These are phyloP conservation scores for Stichodactyla helianthus DNA, from an alignment of 64 coral and sea anemone species.

Conservation along the genomic window DNA sequence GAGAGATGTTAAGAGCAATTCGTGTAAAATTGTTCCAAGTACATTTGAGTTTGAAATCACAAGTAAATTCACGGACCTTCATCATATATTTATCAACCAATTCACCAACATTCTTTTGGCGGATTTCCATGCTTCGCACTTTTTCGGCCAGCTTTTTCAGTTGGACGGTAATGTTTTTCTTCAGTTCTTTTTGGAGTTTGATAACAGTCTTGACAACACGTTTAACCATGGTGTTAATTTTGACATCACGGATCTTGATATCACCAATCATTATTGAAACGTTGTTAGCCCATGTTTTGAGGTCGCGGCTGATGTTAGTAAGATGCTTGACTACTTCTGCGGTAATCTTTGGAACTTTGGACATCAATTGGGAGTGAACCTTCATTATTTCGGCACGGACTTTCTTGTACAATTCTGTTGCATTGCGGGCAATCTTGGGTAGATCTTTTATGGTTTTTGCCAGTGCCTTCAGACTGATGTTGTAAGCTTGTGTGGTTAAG, in stretches of 20 bases:
- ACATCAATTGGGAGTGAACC: slow-evolving; percentile 19
- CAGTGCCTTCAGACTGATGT: slow-evolving; percentile 30
- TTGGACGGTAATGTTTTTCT: slow-evolving; percentile 49
- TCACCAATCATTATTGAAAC: slow-evolving; percentile 49
- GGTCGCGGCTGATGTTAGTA: slow-evolving; percentile 63
- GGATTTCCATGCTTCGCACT: slow-evolving; percentile 60
- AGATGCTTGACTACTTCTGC: slow-evolving; percentile 30
- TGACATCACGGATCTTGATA: slow-evolving; percentile 56
- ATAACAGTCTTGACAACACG: slow-evolving; percentile 41
- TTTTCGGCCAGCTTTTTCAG: slow-evolving; percentile 40
- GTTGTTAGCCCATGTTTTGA: slow-evolving; percentile 63
- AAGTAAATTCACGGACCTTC: slow-evolving; percentile 54
- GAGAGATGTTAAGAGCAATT: slow-evolving; percentile 21
- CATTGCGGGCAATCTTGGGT: slow-evolving; percentile 46
- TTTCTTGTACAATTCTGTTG: slow-evolving; percentile 45
- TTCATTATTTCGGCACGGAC: slow-evolving; percentile 18
- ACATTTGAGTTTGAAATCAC: slow-evolving; percentile 52
- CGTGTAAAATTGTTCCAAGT: slow-evolving; percentile 49
- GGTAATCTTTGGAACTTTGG: slow-evolving; percentile 15
- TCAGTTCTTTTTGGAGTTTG: slow-evolving; percentile 22
- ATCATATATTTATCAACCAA: slow-evolving; percentile 56
- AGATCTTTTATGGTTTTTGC: slow-evolving; percentile 50
- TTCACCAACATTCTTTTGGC: slow-evolving; percentile 52
- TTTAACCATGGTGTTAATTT: slow-evolving; percentile 38
- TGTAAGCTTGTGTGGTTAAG: slow-evolving; percentile 26